Evolutionary conservation across 2,113 vertebrate genomes (phyloP).

Genomic region (Coturnix japonica): DNA sequence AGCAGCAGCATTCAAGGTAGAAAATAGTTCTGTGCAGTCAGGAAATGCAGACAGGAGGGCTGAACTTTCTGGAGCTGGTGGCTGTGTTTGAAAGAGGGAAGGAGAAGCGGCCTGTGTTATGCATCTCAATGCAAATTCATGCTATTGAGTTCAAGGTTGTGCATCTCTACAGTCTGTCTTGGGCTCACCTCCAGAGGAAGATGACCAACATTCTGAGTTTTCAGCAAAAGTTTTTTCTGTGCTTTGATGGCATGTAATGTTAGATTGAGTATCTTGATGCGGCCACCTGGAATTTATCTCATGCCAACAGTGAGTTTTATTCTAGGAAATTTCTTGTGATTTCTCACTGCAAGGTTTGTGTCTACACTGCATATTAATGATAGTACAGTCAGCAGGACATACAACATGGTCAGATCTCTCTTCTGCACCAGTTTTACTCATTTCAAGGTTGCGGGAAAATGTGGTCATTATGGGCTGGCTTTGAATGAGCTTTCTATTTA

Average conservation of each 20-base stretch:
- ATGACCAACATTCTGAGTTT: not conserved
- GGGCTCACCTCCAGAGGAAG: not conserved
- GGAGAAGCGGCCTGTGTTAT: not conserved
- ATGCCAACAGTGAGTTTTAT: not conserved
- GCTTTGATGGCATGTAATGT: not conserved
- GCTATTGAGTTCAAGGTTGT: not conserved
- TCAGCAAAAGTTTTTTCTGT: not conserved
- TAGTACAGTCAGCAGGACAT: not conserved
- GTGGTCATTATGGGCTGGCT: not conserved
- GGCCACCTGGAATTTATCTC: constrained; percentile 2
- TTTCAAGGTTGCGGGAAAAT: not conserved
- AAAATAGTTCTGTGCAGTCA: not conserved
- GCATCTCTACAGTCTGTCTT: not conserved
- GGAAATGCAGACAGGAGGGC: not conserved
- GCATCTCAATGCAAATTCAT: not conserved
- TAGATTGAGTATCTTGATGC: not conserved
- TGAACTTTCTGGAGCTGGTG: not conserved
- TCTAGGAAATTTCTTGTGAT: not conserved
- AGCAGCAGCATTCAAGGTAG: not conserved
- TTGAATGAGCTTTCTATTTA: not conserved
- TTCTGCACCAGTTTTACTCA: not conserved
- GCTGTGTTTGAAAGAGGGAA: not conserved
- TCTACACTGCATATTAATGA: not conserved
- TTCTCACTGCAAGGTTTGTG: not conserved
- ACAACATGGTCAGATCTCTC: not conserved